Evolutionary conservation across 1,140 invertebrate species (phyloP).

Genomic region (Homarus americanus): DNA sequence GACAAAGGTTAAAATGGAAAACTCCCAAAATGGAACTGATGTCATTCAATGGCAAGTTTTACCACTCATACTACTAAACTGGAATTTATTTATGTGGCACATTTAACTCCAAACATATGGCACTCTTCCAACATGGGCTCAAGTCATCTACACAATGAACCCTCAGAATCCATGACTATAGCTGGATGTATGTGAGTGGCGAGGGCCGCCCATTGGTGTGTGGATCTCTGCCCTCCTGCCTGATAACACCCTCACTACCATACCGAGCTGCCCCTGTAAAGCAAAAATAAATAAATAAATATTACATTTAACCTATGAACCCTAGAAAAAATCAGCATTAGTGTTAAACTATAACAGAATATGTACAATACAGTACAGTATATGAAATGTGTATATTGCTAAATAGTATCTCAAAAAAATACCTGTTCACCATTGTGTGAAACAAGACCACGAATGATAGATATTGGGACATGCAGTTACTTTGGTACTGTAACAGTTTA

Average conservation of each 20-base stretch:
- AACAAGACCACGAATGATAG: too few relatives aligned
- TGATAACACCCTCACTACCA: conserved; percentile 64
- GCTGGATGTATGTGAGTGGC: conserved; percentile 53
- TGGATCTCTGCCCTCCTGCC: conserved; percentile 58
- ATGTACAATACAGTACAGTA: too few relatives aligned
- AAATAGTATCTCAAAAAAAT: too few relatives aligned
- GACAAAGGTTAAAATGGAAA: neutral
- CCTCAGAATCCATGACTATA: conserved; percentile 66
- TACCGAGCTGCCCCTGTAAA: conserved; percentile 69
- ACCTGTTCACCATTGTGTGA: too few relatives aligned
- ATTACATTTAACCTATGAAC: neutral
- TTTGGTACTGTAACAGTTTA: too few relatives aligned
- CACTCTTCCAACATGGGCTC: conserved; percentile 69
- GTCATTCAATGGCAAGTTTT: neutral
- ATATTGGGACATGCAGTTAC: too few relatives aligned
- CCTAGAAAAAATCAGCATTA: too few relatives aligned
- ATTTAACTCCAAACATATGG: conserved; percentile 41
- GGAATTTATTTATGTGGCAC: conserved; percentile 26
- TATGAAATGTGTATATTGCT: too few relatives aligned
- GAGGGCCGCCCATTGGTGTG: conserved; percentile 69
- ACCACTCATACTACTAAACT: neutral
- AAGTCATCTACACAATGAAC: conserved; percentile 70
- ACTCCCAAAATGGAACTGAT: neutral
- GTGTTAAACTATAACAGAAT: too few relatives aligned
- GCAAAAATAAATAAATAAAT: conserved; percentile 8